phyloP scores from a whole-genome alignment of 1,140 invertebrate genomes.

The Heliconius congener region DNA sequence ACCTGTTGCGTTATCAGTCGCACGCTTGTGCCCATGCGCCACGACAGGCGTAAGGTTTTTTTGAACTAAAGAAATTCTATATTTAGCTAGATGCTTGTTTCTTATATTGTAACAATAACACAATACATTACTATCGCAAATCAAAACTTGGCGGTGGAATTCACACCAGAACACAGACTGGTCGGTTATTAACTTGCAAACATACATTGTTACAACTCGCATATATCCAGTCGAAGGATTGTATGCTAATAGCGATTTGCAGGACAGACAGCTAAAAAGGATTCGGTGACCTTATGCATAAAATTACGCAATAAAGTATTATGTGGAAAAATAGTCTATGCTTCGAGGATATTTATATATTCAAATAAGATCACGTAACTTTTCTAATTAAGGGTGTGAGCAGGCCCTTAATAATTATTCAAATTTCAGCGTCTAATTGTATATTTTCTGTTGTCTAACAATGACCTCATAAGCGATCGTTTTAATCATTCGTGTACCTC shows the following conservation, averaged over 20 bases:
- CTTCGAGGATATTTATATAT: constrained; percentile 1
- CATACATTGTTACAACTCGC: constrained; percentile 34
- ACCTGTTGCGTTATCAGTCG: too few relatives aligned
- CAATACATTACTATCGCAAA: constrained; percentile 33
- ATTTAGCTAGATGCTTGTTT: not conserved
- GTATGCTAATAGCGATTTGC: constrained; percentile 42
- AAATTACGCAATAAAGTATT: constrained; percentile 27
- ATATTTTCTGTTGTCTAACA: not conserved
- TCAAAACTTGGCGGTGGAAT: constrained; percentile 33
- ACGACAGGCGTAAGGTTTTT: too few relatives aligned
- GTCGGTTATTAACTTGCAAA: constrained; percentile 34
- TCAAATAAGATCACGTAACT: not conserved
- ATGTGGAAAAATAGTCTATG: constrained; percentile 31
- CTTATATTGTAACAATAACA: constrained; percentile 2
- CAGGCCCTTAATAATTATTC: not conserved
- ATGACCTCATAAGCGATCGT: not conserved
- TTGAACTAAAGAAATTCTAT: not conserved
- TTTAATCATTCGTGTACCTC: not conserved
- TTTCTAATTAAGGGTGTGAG: not conserved
- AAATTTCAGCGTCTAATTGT: not conserved
- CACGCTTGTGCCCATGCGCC: too few relatives aligned
- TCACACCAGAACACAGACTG: constrained; percentile 25
- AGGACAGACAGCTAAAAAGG: constrained; percentile 40
- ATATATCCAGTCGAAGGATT: constrained; percentile 34
- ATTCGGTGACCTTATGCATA: constrained; percentile 36